phyloP scores from a whole-genome alignment of 53 echinoderm and acorn worm genomes.

The Paelopatides confundens region DNA sequence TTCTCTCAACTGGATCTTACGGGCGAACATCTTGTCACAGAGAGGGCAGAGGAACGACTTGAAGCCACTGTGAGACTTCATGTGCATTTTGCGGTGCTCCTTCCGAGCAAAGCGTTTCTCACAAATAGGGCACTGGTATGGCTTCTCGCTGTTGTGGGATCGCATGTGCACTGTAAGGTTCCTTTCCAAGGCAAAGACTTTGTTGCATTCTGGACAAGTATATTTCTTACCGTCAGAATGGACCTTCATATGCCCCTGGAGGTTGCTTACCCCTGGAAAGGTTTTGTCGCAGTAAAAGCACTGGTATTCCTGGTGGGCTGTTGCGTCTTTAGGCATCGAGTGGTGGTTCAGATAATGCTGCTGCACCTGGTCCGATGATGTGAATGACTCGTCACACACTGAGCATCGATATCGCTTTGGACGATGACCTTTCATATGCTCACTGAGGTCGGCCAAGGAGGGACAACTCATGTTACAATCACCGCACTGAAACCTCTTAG shows the following conservation, averaged over 20 bases:
- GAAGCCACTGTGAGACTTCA: slow-evolving; percentile 92
- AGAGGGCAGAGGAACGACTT: slow-evolving; percentile 96
- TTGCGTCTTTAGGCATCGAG: slow-evolving; percentile 64
- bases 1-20: slow-evolving; percentile 87
- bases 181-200: slow-evolving; percentile 86
- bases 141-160: slow-evolving; percentile 92
- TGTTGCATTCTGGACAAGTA: slow-evolving; percentile 89
- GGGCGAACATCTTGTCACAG: slow-evolving; percentile 93
- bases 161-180: slow-evolving; percentile 98
- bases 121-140: slow-evolving; percentile 93
- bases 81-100: slow-evolving; percentile 92
- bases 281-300: slow-evolving; percentile 85
- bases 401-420: slow-evolving; percentile 87
- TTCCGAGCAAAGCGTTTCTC: slow-evolving; percentile 95
- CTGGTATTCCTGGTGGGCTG: slow-evolving; percentile 74
- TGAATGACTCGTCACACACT: slow-evolving; percentile 88
- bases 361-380: slow-evolving; percentile 86
- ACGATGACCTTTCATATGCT: slow-evolving; percentile 86
- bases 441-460: slow-evolving; percentile 82
- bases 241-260: slow-evolving; percentile 91
- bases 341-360: slow-evolving; percentile 92
- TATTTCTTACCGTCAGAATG: slow-evolving; percentile 90
- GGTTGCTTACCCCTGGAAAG: slow-evolving; percentile 85
- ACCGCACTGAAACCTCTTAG: slow-evolving; percentile 78
- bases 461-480: slow-evolving; percentile 86